Evolutionary conservation across 2,888 invertebrate species (phyloP), one percentile per base, ranked within the genome.

Genomic region (Drosophila infuscata): DNA sequence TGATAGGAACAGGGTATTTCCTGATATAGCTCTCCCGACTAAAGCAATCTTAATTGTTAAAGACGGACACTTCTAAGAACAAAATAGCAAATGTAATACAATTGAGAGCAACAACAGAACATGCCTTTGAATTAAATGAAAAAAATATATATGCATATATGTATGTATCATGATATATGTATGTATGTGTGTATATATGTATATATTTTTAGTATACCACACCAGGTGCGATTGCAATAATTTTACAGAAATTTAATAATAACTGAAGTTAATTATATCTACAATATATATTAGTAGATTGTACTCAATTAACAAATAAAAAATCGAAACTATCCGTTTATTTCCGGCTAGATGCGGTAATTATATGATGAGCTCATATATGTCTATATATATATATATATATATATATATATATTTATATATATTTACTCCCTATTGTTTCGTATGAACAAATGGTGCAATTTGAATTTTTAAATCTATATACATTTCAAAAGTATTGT

Each of bases 291-390:
- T 12, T 36, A 20, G 20, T 20, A 20, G 20, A 43, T 43, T 43
- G 20, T 2, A 36, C 17, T 6, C 17, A 36, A 15, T 41, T 51
- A 29, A 58, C 53, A 20, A 46, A 58, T 53, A n/a, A 51, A n/a
- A 29, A 46, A 59, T 62, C 35, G n/a, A 54, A 11, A 33, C 58
- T 15, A 49, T 25, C 17, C 41, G 72, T 54, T 52, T 30, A 66
- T 66, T 83, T 76, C 61, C 62, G 66, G 36, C 61, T 60, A 53
- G 66, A 59, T 62, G 54, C 66, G 51, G 64, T 61, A 72, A 76
- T 69, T 76, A 76, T 68, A 33, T 48, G 76, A 68, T 79, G 79
- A 75, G 70, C 62, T 78, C 52, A 60, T 62, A 15, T 9, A 53
- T 51, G 17, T 17, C 20, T 41, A 20, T 54, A 64, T 7, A 25